Percentiles rank a stretch among this genome's conserved stretches.
Conservation (phyloP, 2,888 invertebrate species). For the Troglohyphantes excavatus region DNA sequence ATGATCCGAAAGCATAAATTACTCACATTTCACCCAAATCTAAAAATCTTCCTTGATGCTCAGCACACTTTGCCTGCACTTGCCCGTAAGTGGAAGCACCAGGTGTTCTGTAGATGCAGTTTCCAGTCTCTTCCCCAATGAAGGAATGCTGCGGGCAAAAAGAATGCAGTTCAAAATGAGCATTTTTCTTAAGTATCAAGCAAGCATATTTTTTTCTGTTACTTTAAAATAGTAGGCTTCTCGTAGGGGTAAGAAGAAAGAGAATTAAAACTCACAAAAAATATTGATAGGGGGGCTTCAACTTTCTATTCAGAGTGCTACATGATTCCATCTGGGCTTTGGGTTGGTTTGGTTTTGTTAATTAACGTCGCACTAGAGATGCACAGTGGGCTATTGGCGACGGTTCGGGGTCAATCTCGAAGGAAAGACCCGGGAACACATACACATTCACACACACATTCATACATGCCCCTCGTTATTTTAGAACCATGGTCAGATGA, state of each 20-base stretch:
- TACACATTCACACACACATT: too few species aligned
- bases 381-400: too few species aligned
- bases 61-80: neutral
- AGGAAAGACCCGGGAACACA: too few species aligned
- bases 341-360: too few species aligned
- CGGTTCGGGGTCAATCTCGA: too few species aligned
- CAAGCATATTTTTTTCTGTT: neutral
- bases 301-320: too few species aligned
- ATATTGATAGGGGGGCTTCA: too few species aligned
- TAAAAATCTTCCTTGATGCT: neutral
- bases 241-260: neutral
- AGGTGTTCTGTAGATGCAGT: conserved; percentile 31
- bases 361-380: too few species aligned
- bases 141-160: conserved; percentile 49
- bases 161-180: neutral
- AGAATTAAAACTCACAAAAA: neutral
- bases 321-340: too few species aligned
- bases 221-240: neutral
- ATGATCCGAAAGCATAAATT: neutral
- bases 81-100: neutral
- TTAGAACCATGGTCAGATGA: too few species aligned
- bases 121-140: conserved; percentile 46
- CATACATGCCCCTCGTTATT: too few species aligned
- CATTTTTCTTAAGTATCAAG: neutral
- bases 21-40: conserved; percentile 53